phyloP scores from a whole-genome alignment of 2,797 vertebrate species.

The Halcyon smyrnensis region DNA sequence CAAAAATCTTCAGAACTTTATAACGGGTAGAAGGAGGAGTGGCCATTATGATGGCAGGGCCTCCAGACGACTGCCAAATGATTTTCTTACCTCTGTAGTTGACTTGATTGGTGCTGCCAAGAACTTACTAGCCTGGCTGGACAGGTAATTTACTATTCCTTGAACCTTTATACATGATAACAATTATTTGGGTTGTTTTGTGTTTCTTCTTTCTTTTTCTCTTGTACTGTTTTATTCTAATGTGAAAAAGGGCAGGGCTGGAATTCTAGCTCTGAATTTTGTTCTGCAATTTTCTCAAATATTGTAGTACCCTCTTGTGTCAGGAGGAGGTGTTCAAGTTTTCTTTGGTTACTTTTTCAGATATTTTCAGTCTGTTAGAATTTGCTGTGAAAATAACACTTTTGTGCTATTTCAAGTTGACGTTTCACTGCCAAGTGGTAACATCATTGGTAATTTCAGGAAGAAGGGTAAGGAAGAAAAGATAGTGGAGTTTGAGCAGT shows the following conservation, averaged over 20 bases:
- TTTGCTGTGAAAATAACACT: neutral
- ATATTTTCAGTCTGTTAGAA: neutral
- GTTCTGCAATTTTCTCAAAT: neutral
- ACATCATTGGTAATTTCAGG: neutral
- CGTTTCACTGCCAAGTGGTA: neutral
- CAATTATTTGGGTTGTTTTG: neutral
- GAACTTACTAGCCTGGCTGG: conserved; percentile 91
- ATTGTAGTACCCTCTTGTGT: neutral
- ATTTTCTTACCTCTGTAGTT: conserved; percentile 91
- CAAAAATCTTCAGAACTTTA: conserved; percentile 94
- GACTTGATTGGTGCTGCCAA: conserved; percentile 92
- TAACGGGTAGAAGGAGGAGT: conserved; percentile 89
- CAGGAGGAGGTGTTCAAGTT: neutral
- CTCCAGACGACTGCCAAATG: conserved; percentile 88
- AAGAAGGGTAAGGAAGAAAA: neutral
- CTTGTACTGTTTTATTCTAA: neutral
- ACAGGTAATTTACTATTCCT: conserved; percentile 83
- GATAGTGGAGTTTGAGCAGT: neutral
- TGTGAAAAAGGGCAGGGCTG: neutral
- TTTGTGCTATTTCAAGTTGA: neutral
- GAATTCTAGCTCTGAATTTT: neutral
- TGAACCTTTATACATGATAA: neutral
- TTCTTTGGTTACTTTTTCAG: neutral
- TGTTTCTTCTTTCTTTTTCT: neutral
- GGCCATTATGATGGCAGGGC: conserved; percentile 90